These are phyloP conservation scores for Melinaea marsaeus DNA, from an alignment of 2,888 invertebrate genomes.

Conservation along the genomic window DNA sequence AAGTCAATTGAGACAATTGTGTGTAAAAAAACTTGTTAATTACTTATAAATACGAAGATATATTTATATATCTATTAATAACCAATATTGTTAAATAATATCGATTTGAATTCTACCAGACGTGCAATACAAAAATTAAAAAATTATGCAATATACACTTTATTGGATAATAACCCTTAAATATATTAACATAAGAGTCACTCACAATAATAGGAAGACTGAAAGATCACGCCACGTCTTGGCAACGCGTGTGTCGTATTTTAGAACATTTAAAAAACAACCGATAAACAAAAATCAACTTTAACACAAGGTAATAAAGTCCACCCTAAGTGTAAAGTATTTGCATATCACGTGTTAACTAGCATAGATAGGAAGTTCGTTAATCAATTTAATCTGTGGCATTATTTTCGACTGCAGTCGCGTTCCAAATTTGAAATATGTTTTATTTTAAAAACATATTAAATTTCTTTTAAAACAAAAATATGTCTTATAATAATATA, in stretches of 20 bases:
- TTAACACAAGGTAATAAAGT: neutral
- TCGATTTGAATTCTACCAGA: neutral
- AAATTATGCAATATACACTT: neutral
- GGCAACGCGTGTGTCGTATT: neutral
- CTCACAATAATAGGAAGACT: neutral
- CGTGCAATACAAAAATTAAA: neutral
- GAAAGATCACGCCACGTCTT: constrained; percentile 4
- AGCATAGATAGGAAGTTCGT: constrained; percentile 17
- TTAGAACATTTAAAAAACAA: neutral
- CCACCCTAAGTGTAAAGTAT: constrained; percentile 9
- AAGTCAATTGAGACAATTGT: too few relatives aligned
- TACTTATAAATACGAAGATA: too few relatives aligned
- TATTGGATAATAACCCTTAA: neutral
- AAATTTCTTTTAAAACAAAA: neutral
- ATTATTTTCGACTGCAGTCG: constrained; percentile 14
- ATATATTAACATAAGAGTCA: neutral
- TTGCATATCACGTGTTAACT: constrained; percentile 15
- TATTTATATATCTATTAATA: too few relatives aligned
- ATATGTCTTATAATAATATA: too few relatives aligned
- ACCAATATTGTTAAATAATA: too few relatives aligned
- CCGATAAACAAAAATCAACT: constrained; percentile 10
- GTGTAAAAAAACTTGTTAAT: too few relatives aligned
- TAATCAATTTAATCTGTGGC: constrained; percentile 21
- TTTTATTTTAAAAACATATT: neutral
- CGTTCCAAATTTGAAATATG: constrained; percentile 19